phyloP scores from a whole-genome alignment of 2,113 vertebrate genomes.

The Patagioenas fasciata region DNA sequence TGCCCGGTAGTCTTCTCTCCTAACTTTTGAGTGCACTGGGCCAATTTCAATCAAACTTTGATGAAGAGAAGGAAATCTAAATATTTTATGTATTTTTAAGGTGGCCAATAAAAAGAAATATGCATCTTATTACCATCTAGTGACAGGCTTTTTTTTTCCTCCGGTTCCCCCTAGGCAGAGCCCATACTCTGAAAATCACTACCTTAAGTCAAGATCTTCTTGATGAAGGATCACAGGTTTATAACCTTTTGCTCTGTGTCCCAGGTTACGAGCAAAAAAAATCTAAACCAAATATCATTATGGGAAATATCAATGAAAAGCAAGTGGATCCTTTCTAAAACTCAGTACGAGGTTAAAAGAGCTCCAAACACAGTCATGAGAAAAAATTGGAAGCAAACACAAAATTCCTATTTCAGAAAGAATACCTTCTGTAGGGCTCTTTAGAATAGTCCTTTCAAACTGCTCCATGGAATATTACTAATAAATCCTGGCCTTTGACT shows the following conservation, averaged over 20 bases:
- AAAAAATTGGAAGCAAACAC: neutral
- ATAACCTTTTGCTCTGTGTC: neutral
- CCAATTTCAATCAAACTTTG: neutral
- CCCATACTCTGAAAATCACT: neutral
- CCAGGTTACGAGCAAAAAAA: neutral
- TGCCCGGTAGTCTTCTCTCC: neutral
- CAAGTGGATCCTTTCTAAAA: neutral
- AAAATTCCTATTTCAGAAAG: neutral
- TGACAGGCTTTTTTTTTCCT: neutral
- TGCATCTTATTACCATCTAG: neutral
- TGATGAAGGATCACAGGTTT: accelerated
- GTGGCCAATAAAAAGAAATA: neutral
- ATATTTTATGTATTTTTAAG: neutral
- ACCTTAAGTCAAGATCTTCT: neutral
- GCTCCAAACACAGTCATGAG: neutral
- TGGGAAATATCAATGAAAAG: neutral
- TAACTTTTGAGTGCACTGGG: neutral
- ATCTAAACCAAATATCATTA: neutral
- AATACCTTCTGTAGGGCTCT: neutral
- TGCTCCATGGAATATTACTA: neutral
- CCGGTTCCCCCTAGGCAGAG: neutral
- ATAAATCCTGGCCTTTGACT: neutral
- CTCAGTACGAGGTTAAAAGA: neutral
- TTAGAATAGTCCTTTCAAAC: neutral
- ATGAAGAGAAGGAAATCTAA: neutral